Evolutionary conservation across 1,140 invertebrate genomes (phyloP), one percentile per base, ranked within the genome.

Genomic region (Achatina immaculata): DNA sequence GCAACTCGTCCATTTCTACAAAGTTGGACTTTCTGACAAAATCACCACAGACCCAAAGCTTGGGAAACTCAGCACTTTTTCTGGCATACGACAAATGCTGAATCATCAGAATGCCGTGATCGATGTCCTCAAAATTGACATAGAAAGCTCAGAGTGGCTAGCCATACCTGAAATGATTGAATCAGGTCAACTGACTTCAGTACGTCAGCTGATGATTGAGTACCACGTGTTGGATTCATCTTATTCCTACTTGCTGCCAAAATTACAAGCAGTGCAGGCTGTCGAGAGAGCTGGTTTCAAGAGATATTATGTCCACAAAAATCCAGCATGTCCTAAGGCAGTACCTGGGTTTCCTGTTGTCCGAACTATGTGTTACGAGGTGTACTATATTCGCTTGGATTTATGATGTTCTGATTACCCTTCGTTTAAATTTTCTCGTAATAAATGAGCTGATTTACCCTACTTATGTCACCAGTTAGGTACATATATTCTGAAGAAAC

Each of bases 101-200:
- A 40, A 40, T 16, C 69, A 72, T n/a, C 2, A 3, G 36, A 45
- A 72, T n/a, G 28, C 36, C 7, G 28, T n/a, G 28, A 72, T 42
- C 34, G 69, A 72, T n/a, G 42, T 42, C 16, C 2, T 74, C 2
- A 74, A 74, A 34, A 74, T 74, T 2, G 72, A 48, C 45, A 51
- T 74, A 21, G 72, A 74, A 45, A 51, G 45, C 31, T 45, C 72
- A 1, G 72, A 74, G 45, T 74, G 72, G 72, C n/a, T 3, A 19
- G 58, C 58, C 28, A 9, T 62, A 16, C 58, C 58, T 31, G 58
- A 62, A 28, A 62, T 34, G n/a, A 31, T 31, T 34, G 0, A 28
- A 28, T 62, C n/a, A 31, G 58, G 58, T 28, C 58, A 62, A 34
- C 58, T 62, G 16, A 31, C 28, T 4, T 6, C n/a, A 31, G 28